These are phyloP conservation scores for Silurus asotus DNA, from an alignment of 2,113 vertebrate genomes.

Conservation along the genomic window DNA sequence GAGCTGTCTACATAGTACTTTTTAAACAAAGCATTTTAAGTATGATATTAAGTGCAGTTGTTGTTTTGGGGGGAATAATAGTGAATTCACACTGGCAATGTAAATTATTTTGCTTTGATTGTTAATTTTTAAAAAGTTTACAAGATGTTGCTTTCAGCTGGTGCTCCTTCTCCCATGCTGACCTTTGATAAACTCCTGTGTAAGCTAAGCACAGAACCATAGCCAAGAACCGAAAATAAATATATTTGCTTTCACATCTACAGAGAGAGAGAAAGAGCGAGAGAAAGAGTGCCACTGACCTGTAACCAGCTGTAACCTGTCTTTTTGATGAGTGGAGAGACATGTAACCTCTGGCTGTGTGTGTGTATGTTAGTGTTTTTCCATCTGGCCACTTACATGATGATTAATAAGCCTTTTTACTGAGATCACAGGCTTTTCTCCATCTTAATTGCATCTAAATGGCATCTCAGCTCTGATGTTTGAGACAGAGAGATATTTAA, in stretches of 20 bases:
- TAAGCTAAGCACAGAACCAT: conserved; percentile 53
- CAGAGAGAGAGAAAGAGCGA: neutral
- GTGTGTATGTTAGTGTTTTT: conserved; percentile 53
- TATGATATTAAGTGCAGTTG: neutral
- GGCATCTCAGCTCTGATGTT: conserved; percentile 67
- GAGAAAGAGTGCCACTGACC: neutral
- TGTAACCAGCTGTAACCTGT: conserved; percentile 19
- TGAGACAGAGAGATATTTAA: conserved; percentile 36
- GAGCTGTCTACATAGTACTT: neutral
- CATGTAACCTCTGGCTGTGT: conserved; percentile 29
- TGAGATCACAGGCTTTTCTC: conserved; percentile 67
- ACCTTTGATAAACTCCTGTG: conserved; percentile 60
- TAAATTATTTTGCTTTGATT: too few species aligned
- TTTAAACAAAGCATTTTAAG: neutral
- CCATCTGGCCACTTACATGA: conserved; percentile 60
- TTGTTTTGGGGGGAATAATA: too few species aligned
- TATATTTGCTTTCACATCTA: conserved; percentile 35
- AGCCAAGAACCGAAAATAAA: conserved; percentile 50
- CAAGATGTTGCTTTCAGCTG: conserved; percentile 33
- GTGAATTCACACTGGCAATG: too few species aligned
- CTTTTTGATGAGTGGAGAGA: conserved; percentile 16
- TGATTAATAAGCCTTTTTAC: conserved; percentile 69
- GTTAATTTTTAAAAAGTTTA: conserved; percentile 25
- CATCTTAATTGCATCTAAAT: conserved; percentile 82
- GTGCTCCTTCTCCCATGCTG: conserved; percentile 47